Percentiles rank a stretch among this genome's conserved stretches.
Conservation (phyloP, 2,888 invertebrate species). For the Ryuthela nishihirai region DNA sequence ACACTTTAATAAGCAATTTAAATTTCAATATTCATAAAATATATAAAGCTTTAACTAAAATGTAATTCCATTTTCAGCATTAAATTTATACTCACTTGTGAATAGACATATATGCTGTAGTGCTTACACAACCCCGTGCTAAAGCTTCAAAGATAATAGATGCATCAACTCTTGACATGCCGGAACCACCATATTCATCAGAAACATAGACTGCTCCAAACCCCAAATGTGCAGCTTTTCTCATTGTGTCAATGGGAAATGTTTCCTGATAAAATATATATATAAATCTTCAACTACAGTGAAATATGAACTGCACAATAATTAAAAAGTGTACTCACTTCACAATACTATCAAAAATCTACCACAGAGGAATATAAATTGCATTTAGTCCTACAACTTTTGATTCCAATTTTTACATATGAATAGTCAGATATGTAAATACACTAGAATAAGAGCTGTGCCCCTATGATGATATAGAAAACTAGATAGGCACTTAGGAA, state of each 20-base stretch:
- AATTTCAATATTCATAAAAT: no score
- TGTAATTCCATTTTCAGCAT: no score
- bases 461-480: no score
- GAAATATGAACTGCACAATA: constrained; percentile 9
- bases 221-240: constrained; percentile 56
- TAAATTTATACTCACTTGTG: constrained; percentile 60
- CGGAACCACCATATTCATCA: constrained; percentile 56
- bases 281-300: neutral
- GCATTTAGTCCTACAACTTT: no score
- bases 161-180: constrained; percentile 55
- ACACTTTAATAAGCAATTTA: no score
- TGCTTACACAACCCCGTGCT: constrained; percentile 57
- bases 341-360: neutral
- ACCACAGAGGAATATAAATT: no score
- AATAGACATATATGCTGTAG: constrained; percentile 59
- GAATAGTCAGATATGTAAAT: no score
- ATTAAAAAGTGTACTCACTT: neutral
- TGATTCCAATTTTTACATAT: no score
- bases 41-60: no score
- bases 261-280: constrained; percentile 48
- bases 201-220: constrained; percentile 58
- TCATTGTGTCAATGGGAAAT: constrained; percentile 56
- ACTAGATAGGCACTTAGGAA: no score
- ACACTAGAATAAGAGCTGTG: no score
- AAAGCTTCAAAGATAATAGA: constrained; percentile 60